Conservation (phyloP, 35 echinoderm and acorn worm genomes). For the Anneissia japonica region DNA sequence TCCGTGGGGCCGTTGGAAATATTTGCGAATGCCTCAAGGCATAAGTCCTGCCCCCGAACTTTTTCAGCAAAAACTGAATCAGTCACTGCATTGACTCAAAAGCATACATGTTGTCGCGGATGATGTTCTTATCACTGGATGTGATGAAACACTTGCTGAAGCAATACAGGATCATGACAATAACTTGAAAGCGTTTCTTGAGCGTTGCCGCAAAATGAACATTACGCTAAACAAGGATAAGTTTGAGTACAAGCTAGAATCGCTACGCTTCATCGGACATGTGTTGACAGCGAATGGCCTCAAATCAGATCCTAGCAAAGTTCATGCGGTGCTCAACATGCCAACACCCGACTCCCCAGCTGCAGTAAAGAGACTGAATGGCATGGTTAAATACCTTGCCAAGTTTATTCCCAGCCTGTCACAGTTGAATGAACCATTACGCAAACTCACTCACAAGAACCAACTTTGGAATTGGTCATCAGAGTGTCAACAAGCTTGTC, state of each 20-base stretch:
- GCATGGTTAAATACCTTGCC: constrained; percentile 49
- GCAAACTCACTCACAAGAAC: constrained; percentile 50
- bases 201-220: neutral
- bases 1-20: neutral
- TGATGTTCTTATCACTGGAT: neutral
- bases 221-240: neutral
- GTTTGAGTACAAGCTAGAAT: neutral
- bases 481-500: constrained; percentile 45
- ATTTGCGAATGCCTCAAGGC: constrained; percentile 21
- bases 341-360: constrained; percentile 12
- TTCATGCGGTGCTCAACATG: constrained; percentile 44
- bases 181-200: neutral
- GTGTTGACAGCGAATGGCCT: neutral
- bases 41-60: constrained; percentile 33
- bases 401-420: constrained; percentile 50
- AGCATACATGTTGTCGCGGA: neutral
- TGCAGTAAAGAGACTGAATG: constrained; percentile 35
- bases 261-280: constrained; percentile 3
- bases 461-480: constrained; percentile 27
- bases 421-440: constrained; percentile 47
- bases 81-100: neutral
- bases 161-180: neutral
- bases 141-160: neutral
- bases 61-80: constrained; percentile 32
- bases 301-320: constrained; percentile 30